Evolutionary conservation across 2,113 vertebrate genomes (phyloP).

Genomic region (Candoia aspera): DNA sequence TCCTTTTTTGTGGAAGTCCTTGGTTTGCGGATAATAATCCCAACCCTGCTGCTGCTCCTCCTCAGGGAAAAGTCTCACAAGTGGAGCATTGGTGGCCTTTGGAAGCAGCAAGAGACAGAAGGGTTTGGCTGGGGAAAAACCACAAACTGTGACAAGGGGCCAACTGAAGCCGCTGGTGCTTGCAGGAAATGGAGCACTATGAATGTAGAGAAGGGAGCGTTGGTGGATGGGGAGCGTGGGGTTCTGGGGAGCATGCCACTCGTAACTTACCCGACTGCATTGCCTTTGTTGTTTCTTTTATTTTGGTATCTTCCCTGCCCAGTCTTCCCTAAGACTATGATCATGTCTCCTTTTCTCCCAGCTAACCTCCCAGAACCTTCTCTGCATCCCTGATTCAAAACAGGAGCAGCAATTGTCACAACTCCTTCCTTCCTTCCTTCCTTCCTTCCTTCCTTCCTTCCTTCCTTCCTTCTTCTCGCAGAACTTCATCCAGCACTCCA

Average conservation of each 20-base stretch:
- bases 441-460: neutral
- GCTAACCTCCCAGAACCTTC: neutral
- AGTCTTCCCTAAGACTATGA: neutral
- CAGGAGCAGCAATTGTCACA: neutral
- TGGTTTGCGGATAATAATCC: neutral
- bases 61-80: neutral
- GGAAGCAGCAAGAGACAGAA: neutral
- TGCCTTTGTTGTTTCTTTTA: neutral
- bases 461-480: neutral
- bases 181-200: neutral
- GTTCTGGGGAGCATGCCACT: neutral
- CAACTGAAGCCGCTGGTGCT: neutral
- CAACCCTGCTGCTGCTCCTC: neutral
- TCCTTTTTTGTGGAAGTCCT: neutral
- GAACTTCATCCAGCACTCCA: neutral
- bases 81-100: neutral
- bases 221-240: neutral
- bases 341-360: neutral
- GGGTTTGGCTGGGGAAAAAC: neutral
- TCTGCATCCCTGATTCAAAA: neutral
- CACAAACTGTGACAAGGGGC: neutral
- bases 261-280: neutral
- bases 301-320: neutral
- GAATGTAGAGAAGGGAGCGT: neutral
- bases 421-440: neutral